phyloP scores from a whole-genome alignment of 1,140 invertebrate genomes.

The Eriosoma lanigerum region DNA sequence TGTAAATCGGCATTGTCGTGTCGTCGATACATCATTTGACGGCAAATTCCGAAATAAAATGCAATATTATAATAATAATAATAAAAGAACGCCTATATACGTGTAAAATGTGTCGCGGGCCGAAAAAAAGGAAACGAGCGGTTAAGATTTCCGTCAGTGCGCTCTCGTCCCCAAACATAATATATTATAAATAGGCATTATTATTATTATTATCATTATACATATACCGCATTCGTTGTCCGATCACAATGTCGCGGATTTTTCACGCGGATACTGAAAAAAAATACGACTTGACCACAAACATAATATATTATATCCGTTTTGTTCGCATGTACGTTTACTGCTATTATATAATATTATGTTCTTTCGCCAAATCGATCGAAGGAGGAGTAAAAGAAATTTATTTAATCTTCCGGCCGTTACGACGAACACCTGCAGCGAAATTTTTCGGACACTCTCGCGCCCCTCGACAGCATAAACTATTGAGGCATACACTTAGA shows the following conservation, averaged over 20 bases:
- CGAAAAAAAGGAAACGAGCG: no score
- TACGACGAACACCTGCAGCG: not conserved
- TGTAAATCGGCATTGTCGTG: conserved; percentile 11
- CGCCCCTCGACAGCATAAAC: not conserved
- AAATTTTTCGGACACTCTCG: not conserved
- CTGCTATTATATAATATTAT: not conserved
- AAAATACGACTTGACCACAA: conserved; percentile 47
- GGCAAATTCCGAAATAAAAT: conserved; percentile 6
- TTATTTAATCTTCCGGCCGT: conserved; percentile 46
- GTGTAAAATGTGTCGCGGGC: no score
- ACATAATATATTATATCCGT: conserved; percentile 7
- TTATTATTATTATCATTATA: no score
- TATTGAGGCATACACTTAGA: no score
- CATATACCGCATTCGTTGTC: not conserved
- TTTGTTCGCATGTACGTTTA: not conserved
- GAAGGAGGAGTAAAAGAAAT: conserved; percentile 16
- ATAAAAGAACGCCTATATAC: not conserved
- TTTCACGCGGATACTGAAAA: conserved; percentile 27
- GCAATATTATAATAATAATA: not conserved
- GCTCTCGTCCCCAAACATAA: no score
- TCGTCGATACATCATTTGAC: conserved; percentile 46
- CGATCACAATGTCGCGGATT: conserved; percentile 23
- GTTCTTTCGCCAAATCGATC: not conserved
- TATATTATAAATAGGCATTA: no score
- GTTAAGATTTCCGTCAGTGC: no score